Conservation (phyloP, 2,888 invertebrate genomes). For the Apotomis betuletana region DNA sequence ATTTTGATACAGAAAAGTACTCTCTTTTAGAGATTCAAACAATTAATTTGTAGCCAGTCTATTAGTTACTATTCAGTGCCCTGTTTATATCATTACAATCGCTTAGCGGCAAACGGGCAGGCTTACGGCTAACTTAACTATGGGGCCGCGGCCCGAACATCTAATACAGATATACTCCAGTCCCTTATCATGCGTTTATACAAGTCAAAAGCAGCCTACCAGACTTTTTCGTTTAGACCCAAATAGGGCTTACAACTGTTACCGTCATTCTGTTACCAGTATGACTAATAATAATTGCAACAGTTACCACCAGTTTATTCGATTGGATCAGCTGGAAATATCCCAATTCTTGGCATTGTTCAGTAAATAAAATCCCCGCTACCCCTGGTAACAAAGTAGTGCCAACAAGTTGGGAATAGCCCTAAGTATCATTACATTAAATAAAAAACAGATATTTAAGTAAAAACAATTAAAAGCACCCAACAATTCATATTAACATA, state of each 20-base stretch:
- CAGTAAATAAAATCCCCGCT: too few relatives aligned
- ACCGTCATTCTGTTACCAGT: too few relatives aligned
- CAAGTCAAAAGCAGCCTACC: neutral
- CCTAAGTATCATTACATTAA: neutral
- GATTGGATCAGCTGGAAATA: neutral
- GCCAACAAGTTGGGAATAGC: too few relatives aligned
- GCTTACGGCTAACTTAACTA: constrained; percentile 30
- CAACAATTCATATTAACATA: constrained; percentile 7
- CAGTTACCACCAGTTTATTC: too few relatives aligned
- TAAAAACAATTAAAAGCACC: constrained; percentile 11
- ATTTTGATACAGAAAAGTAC: constrained; percentile 41
- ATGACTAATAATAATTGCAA: too few relatives aligned
- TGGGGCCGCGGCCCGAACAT: constrained; percentile 23
- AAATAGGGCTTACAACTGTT: too few relatives aligned
- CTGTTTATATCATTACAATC: constrained; percentile 62
- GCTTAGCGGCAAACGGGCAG: constrained; percentile 68
- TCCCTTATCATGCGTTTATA: neutral
- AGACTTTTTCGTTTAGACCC: too few relatives aligned
- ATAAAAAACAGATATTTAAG: neutral
- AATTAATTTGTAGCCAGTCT: constrained; percentile 72
- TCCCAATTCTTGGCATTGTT: too few relatives aligned
- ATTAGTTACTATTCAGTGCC: constrained; percentile 70
- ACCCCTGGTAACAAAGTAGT: too few relatives aligned
- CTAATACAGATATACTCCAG: constrained; percentile 1
- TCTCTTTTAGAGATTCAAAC: constrained; percentile 79